Evolutionary conservation across 2,888 invertebrate species (phyloP).

Genomic region (Heliconius cydno): DNA sequence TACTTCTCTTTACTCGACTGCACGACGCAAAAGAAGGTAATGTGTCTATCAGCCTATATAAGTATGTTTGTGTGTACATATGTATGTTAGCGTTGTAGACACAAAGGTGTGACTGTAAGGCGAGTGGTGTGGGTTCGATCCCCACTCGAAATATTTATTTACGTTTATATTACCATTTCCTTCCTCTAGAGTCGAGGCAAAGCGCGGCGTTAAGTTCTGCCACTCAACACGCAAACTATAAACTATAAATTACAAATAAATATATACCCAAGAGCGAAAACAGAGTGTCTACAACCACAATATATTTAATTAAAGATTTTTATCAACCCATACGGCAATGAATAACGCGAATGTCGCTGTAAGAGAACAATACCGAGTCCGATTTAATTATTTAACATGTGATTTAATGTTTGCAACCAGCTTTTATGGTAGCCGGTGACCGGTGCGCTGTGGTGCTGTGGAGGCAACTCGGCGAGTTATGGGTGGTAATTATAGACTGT

Average conservation of each 20-base stretch:
- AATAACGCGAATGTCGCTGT: slow-evolving; percentile 23
- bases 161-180: no score
- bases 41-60: no score
- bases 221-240: no score
- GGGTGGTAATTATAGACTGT: slow-evolving; percentile 43
- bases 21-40: not conserved
- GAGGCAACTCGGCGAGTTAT: slow-evolving; percentile 43
- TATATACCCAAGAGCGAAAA: not conserved
- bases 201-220: no score
- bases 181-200: no score
- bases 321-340: slow-evolving; percentile 20
- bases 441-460: slow-evolving; percentile 16
- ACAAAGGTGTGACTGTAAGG: no score
- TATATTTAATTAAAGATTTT: slow-evolving; percentile 15
- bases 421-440: slow-evolving; percentile 43
- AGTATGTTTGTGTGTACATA: no score
- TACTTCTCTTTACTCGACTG: not conserved
- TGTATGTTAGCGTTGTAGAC: no score
- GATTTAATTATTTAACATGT: slow-evolving; percentile 41
- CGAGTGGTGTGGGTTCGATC: no score
- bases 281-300: not conserved
- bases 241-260: no score
- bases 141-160: no score
- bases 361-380: slow-evolving; percentile 43
- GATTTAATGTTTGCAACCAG: slow-evolving; percentile 43